Conservation (phyloP, 2,113 vertebrate species). For the Scortum barcoo region DNA sequence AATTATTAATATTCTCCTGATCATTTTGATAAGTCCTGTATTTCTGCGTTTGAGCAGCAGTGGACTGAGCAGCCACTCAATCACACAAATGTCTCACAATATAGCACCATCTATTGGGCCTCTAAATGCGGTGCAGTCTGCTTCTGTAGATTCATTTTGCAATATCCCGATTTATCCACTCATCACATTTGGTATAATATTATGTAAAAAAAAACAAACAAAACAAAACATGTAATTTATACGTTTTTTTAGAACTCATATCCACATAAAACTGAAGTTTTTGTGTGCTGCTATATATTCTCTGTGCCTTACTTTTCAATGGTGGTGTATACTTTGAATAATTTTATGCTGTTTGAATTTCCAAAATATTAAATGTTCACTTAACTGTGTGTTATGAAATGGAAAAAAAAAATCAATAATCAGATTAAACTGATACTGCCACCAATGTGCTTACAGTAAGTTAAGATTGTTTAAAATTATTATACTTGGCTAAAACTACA, state of each 20-base stretch:
- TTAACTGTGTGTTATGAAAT: not conserved
- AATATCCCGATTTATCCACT: not conserved
- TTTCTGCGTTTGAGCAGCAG: conserved; percentile 3
- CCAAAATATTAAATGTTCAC: not conserved
- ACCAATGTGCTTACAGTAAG: not conserved
- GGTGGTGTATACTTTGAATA: not conserved
- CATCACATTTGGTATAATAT: too few relatives aligned
- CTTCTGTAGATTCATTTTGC: not conserved
- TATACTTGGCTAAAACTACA: not conserved
- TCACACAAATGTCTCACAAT: conserved; percentile 66
- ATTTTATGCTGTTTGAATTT: not conserved
- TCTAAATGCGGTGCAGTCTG: conserved; percentile 60
- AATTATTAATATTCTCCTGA: conserved; percentile 16
- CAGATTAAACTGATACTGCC: not conserved
- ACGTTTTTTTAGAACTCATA: too few relatives aligned
- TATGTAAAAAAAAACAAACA: too few relatives aligned
- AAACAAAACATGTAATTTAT: too few relatives aligned
- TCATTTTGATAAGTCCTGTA: not conserved
- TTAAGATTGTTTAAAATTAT: not conserved
- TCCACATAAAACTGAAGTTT: not conserved
- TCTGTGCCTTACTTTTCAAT: not conserved
- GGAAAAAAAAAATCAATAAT: not conserved
- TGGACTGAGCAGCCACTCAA: conserved; percentile 2
- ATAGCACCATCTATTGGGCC: conserved; percentile 82
- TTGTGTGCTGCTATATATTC: too few relatives aligned